These are phyloP conservation scores for Esox niger DNA, from an alignment of 2,113 vertebrate genomes.

Conservation along the genomic window DNA sequence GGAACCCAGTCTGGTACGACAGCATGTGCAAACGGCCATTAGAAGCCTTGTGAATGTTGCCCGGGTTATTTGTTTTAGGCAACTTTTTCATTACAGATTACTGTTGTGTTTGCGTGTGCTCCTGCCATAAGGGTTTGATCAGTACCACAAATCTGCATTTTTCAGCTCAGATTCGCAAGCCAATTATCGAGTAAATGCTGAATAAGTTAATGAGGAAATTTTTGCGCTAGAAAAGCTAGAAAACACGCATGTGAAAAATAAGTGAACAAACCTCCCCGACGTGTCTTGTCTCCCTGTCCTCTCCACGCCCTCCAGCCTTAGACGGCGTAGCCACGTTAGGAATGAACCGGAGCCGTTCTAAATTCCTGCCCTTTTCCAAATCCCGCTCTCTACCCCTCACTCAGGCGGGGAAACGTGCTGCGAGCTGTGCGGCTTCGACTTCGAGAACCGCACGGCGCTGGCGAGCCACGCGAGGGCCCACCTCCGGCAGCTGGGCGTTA, in stretches of 20 bases:
- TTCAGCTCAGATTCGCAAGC: too few relatives aligned
- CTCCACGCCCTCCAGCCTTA: conserved; percentile 68
- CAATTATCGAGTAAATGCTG: too few relatives aligned
- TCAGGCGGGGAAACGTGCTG: conserved; percentile 84
- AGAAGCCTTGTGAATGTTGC: not conserved
- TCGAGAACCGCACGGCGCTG: conserved; percentile 91
- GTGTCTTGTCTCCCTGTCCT: too few relatives aligned
- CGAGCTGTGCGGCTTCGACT: conserved; percentile 91
- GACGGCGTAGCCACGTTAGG: too few relatives aligned
- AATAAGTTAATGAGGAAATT: too few relatives aligned
- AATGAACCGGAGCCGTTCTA: too few relatives aligned
- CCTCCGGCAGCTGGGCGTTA: conserved; percentile 87
- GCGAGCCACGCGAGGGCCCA: conserved; percentile 91
- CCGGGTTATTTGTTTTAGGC: conserved; percentile 3
- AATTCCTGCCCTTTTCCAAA: too few relatives aligned
- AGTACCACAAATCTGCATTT: too few relatives aligned
- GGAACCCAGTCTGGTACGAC: conserved; percentile 52
- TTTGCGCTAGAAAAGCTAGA: too few relatives aligned
- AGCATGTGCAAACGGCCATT: not conserved
- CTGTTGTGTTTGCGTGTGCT: not conserved
- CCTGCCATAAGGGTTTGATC: too few relatives aligned
- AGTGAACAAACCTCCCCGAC: too few relatives aligned
- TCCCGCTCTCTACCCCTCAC: conserved; percentile 31
- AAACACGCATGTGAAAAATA: too few relatives aligned
- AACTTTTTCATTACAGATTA: conserved; percentile 2